Evolutionary conservation across 2,888 invertebrate species (phyloP), one percentile per base, ranked within the genome.

Genomic region (Campoplex capitator): DNA sequence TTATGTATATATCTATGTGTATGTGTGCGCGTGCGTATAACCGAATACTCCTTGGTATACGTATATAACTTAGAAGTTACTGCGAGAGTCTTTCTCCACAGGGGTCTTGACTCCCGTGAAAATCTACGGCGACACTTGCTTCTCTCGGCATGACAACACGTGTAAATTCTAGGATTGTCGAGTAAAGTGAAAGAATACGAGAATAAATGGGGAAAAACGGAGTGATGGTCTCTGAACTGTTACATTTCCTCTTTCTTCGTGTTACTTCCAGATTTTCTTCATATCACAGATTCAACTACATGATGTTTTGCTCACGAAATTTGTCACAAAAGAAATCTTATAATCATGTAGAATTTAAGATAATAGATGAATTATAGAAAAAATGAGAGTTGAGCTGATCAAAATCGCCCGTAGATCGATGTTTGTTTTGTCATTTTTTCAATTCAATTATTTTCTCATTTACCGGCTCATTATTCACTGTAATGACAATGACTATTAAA

Each of bases 401-500:
- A 23, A 13, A n/a, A 77, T 62, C 13, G 16, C 28, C 42, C 7
- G 28, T 23, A 58, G 6, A 42, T 70, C 28, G 18, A n/a, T 71
- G 7, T 45, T 16, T 48, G 13, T 28, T 23, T 23, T 23, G 0
- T 38, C 6, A 38, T 38, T 38, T 38, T 38, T 38, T 4, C 3
- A 38, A 38, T 4, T 38, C 38, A 62, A 80, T 71, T 62, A 23
- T 62, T 71, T 56, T 32, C 32, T 70, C 32, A 16, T 71, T 77
- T 28, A 54, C 23, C 65, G 35, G 35, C 45, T 71, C 56, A 48
- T 62, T 35, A 23, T 45, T 35, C 48, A 0, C n/a, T 9, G n/a
- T 80, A 62, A 71, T 71, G 45, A 38, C 35, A 48, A 1, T 67
- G 75, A 89, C 89, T 88, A 90, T 91, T 91, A 90, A 90, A 90